Evolutionary conservation across 2,113 vertebrate species (phyloP).

Genomic region (Mus musculus): GRCm39 chr10:115402001-115402500

Average conservation of each 20-base stretch:
- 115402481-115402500: no score
- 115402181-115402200: not conserved
- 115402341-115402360: not conserved
- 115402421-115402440: not conserved
- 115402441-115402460: not conserved
- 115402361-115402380: not conserved
- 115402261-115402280: not conserved
- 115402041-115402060: not conserved
- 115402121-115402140: no score
- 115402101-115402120: not conserved
- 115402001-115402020: not conserved
- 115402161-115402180: not conserved
- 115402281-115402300: not conserved
- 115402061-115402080: not conserved
- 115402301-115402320: not conserved
- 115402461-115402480: not conserved
- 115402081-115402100: not conserved
- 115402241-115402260: not conserved
- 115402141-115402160: not conserved
- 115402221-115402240: not conserved
- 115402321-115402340: rapidly evolving
- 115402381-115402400: not conserved
- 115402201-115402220: not conserved
- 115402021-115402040: not conserved
- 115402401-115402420: not conserved